Base-by-base conservation (phyloP, 2,113 vertebrate genomes). In the Triplophysa tibetana region DNA sequence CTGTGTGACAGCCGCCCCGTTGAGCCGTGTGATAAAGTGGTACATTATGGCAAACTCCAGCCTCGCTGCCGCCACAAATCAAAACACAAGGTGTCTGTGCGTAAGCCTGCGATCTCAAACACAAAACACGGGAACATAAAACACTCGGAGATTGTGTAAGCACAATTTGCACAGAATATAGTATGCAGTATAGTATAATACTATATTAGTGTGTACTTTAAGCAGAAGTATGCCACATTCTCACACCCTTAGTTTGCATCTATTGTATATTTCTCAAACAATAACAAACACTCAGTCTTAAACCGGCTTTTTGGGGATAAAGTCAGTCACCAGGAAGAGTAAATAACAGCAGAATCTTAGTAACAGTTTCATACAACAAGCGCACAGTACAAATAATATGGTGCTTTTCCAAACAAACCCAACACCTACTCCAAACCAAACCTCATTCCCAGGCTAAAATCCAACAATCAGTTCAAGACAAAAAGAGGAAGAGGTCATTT, bases 1-100 rank as follows among this genome's bases (percentile, higher is more conserved):
- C 79, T 70, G 64, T 58, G 67, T 70, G 81, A 65, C 81, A 75
- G 78, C 41, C 65, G 65, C 77, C 78, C 81, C 77, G 68, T 78
- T 69, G 80, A 56, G 68, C 14, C 4, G 48, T 13, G 63, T 85
- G 84, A 85, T 85, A 72, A 75, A 83, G 63, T 64, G 64, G 73
- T 60, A 75, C 56, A 64, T 74, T 66, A 81, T 52, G 67, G 69
- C 81, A 74, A 80, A 70, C 78, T 74, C 54, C 77, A 75, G 78
- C 56, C 41, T 38, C 38, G 54, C 73, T 50, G 77, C 75, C 56
- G 54, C 75, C 60, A 73, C 84, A 85, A 78, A 85, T 85, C 82
- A 82, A 61, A 68, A 77, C 24, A 24, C 33, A 38, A 38, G 33
- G 33, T 38, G 6, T 33, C 33, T 17, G n/a, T 58, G 19, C 11